Conservation (phyloP, 2,797 vertebrate species). For the Helicolenus hilgendorfi region DNA sequence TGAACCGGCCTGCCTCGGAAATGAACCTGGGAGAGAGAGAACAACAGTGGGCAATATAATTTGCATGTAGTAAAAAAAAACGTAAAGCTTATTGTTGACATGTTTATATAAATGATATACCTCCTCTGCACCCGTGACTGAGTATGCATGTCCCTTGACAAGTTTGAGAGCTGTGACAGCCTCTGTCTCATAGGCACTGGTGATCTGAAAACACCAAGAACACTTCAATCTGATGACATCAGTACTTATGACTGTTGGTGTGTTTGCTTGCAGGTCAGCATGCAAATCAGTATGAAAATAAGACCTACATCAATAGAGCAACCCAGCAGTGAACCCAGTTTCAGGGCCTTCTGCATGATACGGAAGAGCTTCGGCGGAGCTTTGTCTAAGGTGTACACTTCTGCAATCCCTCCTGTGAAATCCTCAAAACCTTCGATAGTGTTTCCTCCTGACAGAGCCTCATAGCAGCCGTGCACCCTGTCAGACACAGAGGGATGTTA, state of each 20-base stretch:
- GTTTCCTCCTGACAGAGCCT: conserved; percentile 93
- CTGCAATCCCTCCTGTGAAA: conserved; percentile 95
- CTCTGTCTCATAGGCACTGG: conserved; percentile 81
- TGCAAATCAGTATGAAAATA: conserved; percentile 32
- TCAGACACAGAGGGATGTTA: not conserved
- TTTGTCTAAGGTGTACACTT: conserved; percentile 88
- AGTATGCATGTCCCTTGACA: conserved; percentile 91
- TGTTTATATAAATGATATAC: conserved; percentile 45
- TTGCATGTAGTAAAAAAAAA: not conserved
- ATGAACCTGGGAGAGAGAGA: conserved; percentile 85
- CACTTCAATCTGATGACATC: not conserved
- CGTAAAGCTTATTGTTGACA: not conserved
- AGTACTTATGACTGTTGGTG: not conserved
- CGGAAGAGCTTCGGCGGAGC: conserved; percentile 90
- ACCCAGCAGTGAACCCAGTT: conserved; percentile 91
- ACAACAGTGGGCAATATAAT: not conserved
- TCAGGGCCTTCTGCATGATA: conserved; percentile 91
- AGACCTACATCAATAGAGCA: conserved; percentile 91
- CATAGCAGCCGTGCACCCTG: conserved; percentile 93
- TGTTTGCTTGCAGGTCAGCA: not conserved
- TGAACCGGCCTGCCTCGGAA: conserved; percentile 83
- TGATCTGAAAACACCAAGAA: conserved; percentile 78
- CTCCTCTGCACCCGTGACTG: conserved; percentile 87
- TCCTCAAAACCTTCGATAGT: conserved; percentile 95
- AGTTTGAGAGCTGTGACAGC: conserved; percentile 86